These are phyloP conservation scores for Thalassaphorura encarpata DNA, from an alignment of 1,140 invertebrate species.

Conservation along the genomic window DNA sequence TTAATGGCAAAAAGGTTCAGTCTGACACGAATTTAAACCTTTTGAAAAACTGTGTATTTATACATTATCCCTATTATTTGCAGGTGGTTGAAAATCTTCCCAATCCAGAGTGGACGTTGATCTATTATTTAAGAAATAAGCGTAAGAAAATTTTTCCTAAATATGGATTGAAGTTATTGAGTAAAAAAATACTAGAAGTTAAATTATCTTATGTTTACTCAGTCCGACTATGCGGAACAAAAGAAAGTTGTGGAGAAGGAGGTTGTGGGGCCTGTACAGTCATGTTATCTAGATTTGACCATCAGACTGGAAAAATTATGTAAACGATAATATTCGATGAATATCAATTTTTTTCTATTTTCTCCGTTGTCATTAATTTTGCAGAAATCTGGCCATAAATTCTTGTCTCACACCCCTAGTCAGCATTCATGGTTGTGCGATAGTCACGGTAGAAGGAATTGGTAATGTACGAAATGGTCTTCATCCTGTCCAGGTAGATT, in stretches of 20 bases:
- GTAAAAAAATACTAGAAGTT: no score
- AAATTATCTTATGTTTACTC: background rate
- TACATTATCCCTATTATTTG: no score
- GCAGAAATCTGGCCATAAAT: constrained; percentile 77
- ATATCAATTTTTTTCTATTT: no score
- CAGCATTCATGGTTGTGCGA: constrained; percentile 67
- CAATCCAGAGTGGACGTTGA: constrained; percentile 73
- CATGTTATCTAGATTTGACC: constrained; percentile 57
- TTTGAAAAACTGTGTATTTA: no score
- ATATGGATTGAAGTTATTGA: background rate
- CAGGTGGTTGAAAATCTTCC: constrained; percentile 59
- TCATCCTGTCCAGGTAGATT: constrained; percentile 39
- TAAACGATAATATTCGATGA: background rate
- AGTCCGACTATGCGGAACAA: constrained; percentile 75
- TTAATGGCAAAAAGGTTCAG: no score
- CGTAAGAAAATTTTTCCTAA: constrained; percentile 41
- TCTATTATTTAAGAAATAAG: constrained; percentile 73
- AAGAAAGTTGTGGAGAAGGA: constrained; percentile 82
- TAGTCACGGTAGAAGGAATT: constrained; percentile 75
- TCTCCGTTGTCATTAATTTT: background rate
- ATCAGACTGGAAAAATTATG: constrained; percentile 1
- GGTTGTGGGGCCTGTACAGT: constrained; percentile 91
- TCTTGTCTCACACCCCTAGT: constrained; percentile 77
- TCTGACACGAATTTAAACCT: no score
- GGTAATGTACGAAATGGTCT: constrained; percentile 35